Evolutionary conservation across 2,797 vertebrate genomes (phyloP).

Genomic region (Cuculus canorus): DNA sequence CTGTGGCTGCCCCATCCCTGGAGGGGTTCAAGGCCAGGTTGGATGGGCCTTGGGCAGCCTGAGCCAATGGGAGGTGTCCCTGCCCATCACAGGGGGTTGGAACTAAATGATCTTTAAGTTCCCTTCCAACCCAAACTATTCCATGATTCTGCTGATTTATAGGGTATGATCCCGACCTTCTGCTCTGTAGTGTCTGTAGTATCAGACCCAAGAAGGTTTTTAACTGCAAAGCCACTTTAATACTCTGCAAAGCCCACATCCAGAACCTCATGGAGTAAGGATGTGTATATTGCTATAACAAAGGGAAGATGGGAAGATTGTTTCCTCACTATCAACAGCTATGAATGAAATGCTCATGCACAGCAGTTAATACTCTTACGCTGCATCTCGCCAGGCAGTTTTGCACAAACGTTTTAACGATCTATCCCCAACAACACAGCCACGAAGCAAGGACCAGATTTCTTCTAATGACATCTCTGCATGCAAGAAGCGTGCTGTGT

Average conservation of each 20-base stretch:
- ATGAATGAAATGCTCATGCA: accelerated
- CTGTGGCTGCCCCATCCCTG: too few relatives aligned
- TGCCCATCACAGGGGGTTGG: too few relatives aligned
- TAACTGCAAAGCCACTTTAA: background rate
- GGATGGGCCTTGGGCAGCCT: too few relatives aligned
- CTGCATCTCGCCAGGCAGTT: background rate
- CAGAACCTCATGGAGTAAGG: background rate
- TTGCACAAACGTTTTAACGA: background rate
- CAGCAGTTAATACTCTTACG: background rate
- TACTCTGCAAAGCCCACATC: background rate
- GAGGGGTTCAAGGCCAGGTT: too few relatives aligned
- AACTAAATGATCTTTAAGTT: too few relatives aligned
- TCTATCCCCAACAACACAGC: background rate
- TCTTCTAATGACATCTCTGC: background rate
- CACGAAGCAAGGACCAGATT: background rate
- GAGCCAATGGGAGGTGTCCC: too few relatives aligned
- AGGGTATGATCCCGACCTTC: background rate
- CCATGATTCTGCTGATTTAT: background rate
- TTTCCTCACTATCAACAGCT: background rate
- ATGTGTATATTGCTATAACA: background rate
- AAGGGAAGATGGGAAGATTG: background rate
- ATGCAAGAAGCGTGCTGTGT: background rate
- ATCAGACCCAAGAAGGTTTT: background rate
- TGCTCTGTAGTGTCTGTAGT: background rate
- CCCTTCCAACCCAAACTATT: too few relatives aligned